Percentiles rank a stretch among this genome's conserved stretches.
Conservation (phyloP, 2,888 invertebrate genomes). For the Cecidostiba fungosa region DNA sequence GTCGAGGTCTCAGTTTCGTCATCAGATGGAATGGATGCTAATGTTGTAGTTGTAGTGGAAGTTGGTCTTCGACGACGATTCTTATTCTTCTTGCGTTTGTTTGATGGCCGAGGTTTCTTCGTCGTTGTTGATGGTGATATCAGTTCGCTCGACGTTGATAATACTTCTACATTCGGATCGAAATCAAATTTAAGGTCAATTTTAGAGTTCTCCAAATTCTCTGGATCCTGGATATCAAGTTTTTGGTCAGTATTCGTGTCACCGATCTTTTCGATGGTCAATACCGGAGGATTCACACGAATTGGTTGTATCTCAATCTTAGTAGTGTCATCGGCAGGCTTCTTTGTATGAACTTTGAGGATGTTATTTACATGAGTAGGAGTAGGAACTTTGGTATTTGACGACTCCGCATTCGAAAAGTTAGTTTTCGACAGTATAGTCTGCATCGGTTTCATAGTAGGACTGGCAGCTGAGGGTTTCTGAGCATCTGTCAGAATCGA, state of each 20-base stretch:
- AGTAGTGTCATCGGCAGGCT: slow-evolving; percentile 70
- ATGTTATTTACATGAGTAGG: slow-evolving; percentile 71
- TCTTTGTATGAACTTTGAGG: slow-evolving; percentile 73
- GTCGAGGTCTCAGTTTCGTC: slow-evolving; percentile 54
- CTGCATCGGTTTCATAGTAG: slow-evolving; percentile 50
- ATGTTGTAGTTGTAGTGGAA: slow-evolving; percentile 72
- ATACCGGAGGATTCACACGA: slow-evolving; percentile 71
- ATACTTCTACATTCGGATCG: slow-evolving; percentile 74
- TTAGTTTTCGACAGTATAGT: slow-evolving; percentile 60
- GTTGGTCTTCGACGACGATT: slow-evolving; percentile 83
- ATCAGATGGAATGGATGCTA: slow-evolving; percentile 44
- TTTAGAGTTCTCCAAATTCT: slow-evolving; percentile 80
- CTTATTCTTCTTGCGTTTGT: slow-evolving; percentile 82
- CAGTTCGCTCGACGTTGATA: slow-evolving; percentile 75
- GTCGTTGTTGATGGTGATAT: slow-evolving; percentile 79
- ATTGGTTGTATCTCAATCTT: slow-evolving; percentile 73
- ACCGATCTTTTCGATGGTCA: slow-evolving; percentile 73
- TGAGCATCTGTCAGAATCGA: slow-evolving; percentile 83
- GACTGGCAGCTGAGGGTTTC: slow-evolving; percentile 76
- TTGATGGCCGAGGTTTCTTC: slow-evolving; percentile 80
- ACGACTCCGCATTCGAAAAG: slow-evolving; percentile 53
- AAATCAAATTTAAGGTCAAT: slow-evolving; percentile 75
- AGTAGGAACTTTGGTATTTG: slow-evolving; percentile 67
- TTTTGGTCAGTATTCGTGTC: slow-evolving; percentile 66
- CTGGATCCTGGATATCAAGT: slow-evolving; percentile 80